Conservation (phyloP, 2,797 vertebrate genomes). For the Thripadectes ignobilis region DNA sequence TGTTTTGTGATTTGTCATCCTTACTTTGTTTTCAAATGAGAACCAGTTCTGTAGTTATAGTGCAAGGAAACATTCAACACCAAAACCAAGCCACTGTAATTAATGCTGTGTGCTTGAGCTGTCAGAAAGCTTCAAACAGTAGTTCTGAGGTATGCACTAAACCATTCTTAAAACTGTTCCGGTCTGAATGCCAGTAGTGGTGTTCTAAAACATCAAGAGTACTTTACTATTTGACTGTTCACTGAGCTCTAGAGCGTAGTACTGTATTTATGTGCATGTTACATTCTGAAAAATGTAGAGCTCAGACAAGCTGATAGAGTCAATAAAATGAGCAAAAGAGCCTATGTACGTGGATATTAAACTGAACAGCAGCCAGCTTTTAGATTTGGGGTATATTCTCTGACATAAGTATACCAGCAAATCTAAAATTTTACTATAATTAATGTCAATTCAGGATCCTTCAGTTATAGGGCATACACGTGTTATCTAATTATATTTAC, state of each 20-base stretch:
- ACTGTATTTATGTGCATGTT: not conserved
- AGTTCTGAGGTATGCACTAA: not conserved
- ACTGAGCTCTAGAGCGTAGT: not conserved
- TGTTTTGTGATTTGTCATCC: not conserved
- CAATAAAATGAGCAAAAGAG: not conserved
- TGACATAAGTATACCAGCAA: no score
- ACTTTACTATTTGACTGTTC: not conserved
- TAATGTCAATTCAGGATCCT: not conserved
- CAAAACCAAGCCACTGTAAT: not conserved
- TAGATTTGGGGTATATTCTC: not conserved
- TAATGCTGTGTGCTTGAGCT: not conserved
- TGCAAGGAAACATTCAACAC: not conserved
- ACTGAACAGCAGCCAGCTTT: not conserved
- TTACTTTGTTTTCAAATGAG: not conserved
- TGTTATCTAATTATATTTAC: not conserved
- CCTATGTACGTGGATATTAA: fast-evolving
- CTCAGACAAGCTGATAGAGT: not conserved
- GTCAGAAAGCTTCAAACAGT: not conserved
- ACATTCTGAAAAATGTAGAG: not conserved
- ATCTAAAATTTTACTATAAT: no score
- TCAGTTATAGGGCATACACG: not conserved
- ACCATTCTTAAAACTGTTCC: not conserved
- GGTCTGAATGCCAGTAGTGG: not conserved
- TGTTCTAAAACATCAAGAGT: not conserved
- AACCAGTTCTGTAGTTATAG: not conserved